These are phyloP conservation scores for Hermetia illucens DNA, from an alignment of 1,140 invertebrate species.

Conservation along the genomic window DNA sequence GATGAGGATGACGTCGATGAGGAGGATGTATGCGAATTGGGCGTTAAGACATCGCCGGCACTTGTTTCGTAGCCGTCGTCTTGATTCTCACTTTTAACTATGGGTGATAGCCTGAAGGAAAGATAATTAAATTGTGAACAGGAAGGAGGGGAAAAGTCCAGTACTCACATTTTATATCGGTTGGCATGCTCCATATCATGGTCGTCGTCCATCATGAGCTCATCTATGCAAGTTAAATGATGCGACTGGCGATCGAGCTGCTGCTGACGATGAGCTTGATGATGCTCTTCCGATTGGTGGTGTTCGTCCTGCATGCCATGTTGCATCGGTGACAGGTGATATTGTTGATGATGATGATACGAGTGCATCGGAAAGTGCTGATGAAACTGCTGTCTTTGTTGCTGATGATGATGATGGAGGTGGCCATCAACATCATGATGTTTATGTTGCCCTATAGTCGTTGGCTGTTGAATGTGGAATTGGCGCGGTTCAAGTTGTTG, in stretches of 20 bases:
- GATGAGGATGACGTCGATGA: conserved; percentile 13
- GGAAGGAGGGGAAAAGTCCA: conserved; percentile 1
- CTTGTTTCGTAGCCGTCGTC: conserved; percentile 79
- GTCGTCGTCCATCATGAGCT: conserved; percentile 14
- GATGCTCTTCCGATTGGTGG: conserved; percentile 10
- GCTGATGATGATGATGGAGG: too few relatives aligned
- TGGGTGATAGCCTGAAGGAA: conserved; percentile 28
- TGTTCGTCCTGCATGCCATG: conserved; percentile 1
- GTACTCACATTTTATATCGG: conserved; percentile 31
- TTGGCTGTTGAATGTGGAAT: too few relatives aligned
- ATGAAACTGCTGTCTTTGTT: conserved; percentile 18
- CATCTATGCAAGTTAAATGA: conserved; percentile 13
- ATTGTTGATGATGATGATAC: conserved; percentile 12
- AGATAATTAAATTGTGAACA: neutral
- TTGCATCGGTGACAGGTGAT: conserved; percentile 20
- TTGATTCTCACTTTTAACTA: conserved; percentile 52
- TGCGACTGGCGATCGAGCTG: neutral
- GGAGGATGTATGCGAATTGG: conserved; percentile 40
- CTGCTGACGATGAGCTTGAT: neutral
- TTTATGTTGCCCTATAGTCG: too few relatives aligned
- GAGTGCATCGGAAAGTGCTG: conserved; percentile 16
- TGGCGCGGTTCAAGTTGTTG: too few relatives aligned
- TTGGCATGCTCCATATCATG: conserved; percentile 9
- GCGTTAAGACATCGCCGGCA: conserved; percentile 55
- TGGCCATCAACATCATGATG: too few relatives aligned